These are phyloP conservation scores for Oryzias dopingdopingensis DNA, from an alignment of 2,797 vertebrate species.

Conservation along the genomic window DNA sequence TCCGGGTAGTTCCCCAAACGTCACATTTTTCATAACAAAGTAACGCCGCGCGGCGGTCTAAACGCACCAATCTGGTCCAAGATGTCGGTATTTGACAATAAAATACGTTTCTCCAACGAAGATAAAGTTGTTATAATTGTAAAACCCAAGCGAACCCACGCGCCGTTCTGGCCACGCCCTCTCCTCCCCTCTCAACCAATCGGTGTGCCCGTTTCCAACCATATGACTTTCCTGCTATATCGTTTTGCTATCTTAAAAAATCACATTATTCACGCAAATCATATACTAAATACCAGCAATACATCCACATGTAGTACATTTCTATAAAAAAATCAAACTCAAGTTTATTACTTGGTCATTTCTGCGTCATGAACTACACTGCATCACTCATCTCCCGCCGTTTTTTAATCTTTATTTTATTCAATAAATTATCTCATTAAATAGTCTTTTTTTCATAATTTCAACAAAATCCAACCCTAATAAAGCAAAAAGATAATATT, in stretches of 20 bases:
- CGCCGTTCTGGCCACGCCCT: slow-evolving; percentile 85
- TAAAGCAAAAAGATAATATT: slow-evolving; percentile 37
- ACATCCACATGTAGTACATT: too few species aligned
- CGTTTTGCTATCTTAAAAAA: slow-evolving; percentile 61
- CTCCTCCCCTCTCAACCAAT: slow-evolving; percentile 65
- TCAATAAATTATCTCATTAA: not conserved
- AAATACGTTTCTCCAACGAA: slow-evolving; percentile 86
- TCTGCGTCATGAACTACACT: slow-evolving; percentile 4
- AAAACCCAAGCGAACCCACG: slow-evolving; percentile 95
- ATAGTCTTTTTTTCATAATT: too few species aligned
- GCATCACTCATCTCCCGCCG: slow-evolving; percentile 6
- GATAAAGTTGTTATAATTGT: slow-evolving; percentile 99
- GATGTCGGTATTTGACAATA: slow-evolving; percentile 69
- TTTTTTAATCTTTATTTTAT: not conserved
- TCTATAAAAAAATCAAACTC: too few species aligned
- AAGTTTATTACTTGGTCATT: not conserved
- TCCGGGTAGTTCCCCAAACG: slow-evolving; percentile 67
- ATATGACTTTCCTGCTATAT: slow-evolving; percentile 81
- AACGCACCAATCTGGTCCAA: slow-evolving; percentile 46
- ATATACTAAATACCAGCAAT: not conserved
- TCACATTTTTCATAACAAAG: slow-evolving; percentile 74
- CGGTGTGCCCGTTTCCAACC: slow-evolving; percentile 28
- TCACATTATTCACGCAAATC: slow-evolving; percentile 33
- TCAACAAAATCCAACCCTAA: slow-evolving; percentile 1
- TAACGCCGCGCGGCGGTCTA: slow-evolving; percentile 34